Percentiles rank a stretch among this genome's conserved stretches.
Conservation (phyloP, 2,113 vertebrate species). For the Coptodon rendalli region DNA sequence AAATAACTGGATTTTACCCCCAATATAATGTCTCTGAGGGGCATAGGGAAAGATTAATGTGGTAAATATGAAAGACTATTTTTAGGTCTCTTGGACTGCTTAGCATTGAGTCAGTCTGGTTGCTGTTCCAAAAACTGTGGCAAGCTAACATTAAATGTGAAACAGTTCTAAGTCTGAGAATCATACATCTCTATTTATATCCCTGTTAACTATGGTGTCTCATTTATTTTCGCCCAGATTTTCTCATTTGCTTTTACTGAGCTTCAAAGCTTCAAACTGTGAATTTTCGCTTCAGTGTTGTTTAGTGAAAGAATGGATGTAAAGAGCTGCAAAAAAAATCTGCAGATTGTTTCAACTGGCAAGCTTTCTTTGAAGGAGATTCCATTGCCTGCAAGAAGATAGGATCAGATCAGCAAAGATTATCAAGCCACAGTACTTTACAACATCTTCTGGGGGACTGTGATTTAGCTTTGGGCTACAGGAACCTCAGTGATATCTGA, state of each 20-base stretch:
- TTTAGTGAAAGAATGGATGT: conserved; percentile 10
- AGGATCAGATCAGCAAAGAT: conserved; percentile 59
- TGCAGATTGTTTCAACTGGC: conserved; percentile 18
- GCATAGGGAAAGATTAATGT: conserved; percentile 65
- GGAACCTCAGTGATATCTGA: conserved; percentile 29
- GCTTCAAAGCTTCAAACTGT: not conserved
- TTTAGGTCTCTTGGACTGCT: conserved; percentile 61
- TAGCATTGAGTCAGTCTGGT: conserved; percentile 47
- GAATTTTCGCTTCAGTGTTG: not conserved
- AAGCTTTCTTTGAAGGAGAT: conserved; percentile 34
- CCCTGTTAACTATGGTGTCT: not conserved
- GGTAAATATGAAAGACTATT: conserved; percentile 71
- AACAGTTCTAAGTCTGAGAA: not conserved
- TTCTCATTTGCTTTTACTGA: not conserved
- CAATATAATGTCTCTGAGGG: conserved; percentile 50
- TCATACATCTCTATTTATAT: not conserved
- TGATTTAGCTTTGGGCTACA: conserved; percentile 46
- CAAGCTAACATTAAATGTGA: conserved; percentile 29
- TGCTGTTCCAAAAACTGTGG: conserved; percentile 32
- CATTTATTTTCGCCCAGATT: not conserved
- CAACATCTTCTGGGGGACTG: conserved; percentile 39
- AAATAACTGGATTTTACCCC: conserved; percentile 68
- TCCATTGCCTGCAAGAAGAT: conserved; percentile 23
- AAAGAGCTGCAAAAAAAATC: not conserved
- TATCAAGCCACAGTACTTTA: conserved; percentile 51